Conservation (phyloP, 92 coral and sea anemone genomes). For the Porites divaricata region DNA sequence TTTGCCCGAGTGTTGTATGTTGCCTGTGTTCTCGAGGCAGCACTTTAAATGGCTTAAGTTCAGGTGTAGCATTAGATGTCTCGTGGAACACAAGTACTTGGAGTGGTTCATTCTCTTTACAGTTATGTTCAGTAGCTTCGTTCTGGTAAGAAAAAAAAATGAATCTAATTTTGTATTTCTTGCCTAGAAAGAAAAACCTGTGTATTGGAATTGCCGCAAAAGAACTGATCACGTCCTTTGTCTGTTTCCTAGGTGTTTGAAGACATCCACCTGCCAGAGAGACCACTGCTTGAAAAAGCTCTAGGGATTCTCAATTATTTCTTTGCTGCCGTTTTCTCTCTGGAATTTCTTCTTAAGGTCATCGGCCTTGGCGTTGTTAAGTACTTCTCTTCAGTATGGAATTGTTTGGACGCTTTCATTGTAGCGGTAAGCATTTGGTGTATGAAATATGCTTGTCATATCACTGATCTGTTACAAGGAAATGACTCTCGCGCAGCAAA, state of each 20-base stretch:
- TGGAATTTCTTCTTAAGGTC: conserved; percentile 87
- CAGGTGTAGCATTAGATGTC: conserved; percentile 84
- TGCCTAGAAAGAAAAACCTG: too few relatives aligned
- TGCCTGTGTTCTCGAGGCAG: conserved; percentile 46
- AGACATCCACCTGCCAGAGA: conserved; percentile 81
- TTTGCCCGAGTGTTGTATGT: conserved; percentile 79
- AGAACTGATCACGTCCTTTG: not conserved
- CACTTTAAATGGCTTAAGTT: conserved; percentile 82
- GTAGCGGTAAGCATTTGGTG: conserved; percentile 73
- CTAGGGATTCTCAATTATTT: conserved; percentile 78
- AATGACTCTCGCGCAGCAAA: too few relatives aligned
- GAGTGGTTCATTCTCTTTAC: conserved; percentile 89
- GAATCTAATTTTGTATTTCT: too few relatives aligned
- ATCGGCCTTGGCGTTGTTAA: conserved; percentile 83
- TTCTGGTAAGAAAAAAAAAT: conserved; percentile 64
- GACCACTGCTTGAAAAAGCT: conserved; percentile 68
- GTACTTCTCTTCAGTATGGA: conserved; percentile 96
- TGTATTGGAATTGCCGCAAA: too few relatives aligned
- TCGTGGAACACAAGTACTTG: conserved; percentile 86
- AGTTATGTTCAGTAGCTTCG: conserved; percentile 87
- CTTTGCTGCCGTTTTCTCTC: conserved; percentile 81
- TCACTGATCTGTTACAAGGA: not conserved
- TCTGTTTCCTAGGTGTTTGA: conserved; percentile 79
- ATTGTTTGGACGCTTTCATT: conserved; percentile 87
- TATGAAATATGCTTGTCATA: not conserved